Evolutionary conservation across 2,113 vertebrate species (phyloP), one percentile per base, ranked within the genome.

Genomic region (Amphiprion ocellaris): DNA sequence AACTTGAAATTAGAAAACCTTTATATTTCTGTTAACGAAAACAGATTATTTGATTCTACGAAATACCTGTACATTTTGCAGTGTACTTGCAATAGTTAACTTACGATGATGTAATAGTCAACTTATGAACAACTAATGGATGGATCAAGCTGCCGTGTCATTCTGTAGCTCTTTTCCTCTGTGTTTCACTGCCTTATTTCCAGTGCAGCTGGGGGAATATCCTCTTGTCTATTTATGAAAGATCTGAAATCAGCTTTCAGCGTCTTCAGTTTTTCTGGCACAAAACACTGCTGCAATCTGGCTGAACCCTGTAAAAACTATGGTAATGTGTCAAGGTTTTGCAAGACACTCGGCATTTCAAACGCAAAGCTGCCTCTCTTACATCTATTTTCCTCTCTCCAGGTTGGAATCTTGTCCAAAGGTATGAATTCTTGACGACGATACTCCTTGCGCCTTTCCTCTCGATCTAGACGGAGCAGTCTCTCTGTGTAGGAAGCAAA

Each of bases 371-470:
- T 21, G 93, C 93, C 65, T 90, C 78, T 91, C 96, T 84, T 95
- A 91, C 97, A 93, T 74, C 94, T 94, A 10, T 81, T 86, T 24
- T 89, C 89, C 69, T 89, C 88, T 85, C 95, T 95, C 96, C 97
- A 98, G 0, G 96, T 94, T 2, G 94, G 90, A 72, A 99, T 96
- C 90, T 89, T 90, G 81, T 96, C 96, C 95, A 98, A 63, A 0
- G 92, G 75, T 84, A 96, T 87, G 52, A 96, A 97, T 19, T 95
- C 95, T 83, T 90, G 87, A 69, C 92, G 91, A 53, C 92, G 90
- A 80, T 97, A 98, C 83, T 98, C 97, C 92, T 97, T 97, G 87
- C 97, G 97, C 72, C 97, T 96, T 52, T 98, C 97, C 46, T 98
- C 97, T 86, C 92, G 86, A 60, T 95, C 94, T 91, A 98, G 95